Percentiles rank a stretch among this genome's conserved stretches.
These are phyloP conservation scores for Phaedon cochleariae DNA, from an alignment of 2,888 invertebrate species.

Conservation along the genomic window DNA sequence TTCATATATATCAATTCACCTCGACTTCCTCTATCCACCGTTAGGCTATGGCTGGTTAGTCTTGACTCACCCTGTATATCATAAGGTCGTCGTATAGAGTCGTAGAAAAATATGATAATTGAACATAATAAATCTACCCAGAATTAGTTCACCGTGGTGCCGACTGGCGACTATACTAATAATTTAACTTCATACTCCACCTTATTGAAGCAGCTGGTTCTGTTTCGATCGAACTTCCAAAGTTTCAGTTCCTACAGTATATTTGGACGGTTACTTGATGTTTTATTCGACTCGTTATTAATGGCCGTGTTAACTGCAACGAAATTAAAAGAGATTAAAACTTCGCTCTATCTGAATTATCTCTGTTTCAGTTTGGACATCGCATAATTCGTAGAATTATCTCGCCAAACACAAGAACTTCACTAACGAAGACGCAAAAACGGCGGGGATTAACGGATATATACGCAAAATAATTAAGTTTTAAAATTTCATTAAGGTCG, in stretches of 20 bases:
- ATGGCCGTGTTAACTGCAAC: constrained; percentile 21
- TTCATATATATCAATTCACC: too few species aligned
- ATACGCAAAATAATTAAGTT: constrained; percentile 33
- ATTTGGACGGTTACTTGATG: neutral
- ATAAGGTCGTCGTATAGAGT: too few species aligned
- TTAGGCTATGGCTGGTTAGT: too few species aligned
- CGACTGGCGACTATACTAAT: neutral
- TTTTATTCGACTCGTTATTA: constrained; percentile 23
- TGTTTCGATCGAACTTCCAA: neutral
- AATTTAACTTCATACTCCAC: neutral
- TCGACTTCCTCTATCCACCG: too few species aligned
- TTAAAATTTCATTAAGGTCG: constrained; percentile 31
- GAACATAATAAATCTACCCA: neutral
- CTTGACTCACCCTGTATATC: too few species aligned
- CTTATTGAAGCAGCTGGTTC: neutral
- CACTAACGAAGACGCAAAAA: constrained; percentile 21
- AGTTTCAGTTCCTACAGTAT: neutral
- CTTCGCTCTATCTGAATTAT: constrained; percentile 33
- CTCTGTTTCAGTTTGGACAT: constrained; percentile 34
- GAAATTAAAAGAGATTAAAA: constrained; percentile 33
- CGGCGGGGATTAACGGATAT: constrained; percentile 22
- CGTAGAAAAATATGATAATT: too few species aligned
- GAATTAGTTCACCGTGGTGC: neutral
- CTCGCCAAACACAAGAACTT: constrained; percentile 21
- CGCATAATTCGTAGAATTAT: constrained; percentile 31